These are phyloP conservation scores for Styela plicata DNA, from an alignment of 23 tunicate genomes.

Conservation along the genomic window DNA sequence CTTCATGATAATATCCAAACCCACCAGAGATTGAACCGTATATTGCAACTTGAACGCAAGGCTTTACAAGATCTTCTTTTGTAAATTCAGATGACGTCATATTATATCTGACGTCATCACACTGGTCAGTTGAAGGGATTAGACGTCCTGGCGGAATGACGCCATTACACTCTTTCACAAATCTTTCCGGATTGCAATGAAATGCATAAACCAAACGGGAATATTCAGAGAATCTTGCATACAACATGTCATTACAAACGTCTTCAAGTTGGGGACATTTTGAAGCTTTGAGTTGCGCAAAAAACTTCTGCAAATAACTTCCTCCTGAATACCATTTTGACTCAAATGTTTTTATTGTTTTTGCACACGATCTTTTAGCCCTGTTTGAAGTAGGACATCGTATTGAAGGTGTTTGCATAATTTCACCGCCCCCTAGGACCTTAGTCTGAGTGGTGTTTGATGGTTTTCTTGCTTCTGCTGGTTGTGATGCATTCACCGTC, in stretches of 20 bases:
- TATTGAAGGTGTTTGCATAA: too few relatives aligned
- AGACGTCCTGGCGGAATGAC: neutral
- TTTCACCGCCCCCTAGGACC: too few relatives aligned
- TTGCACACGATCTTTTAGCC: neutral
- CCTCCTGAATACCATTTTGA: constrained; percentile 53
- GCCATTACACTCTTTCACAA: constrained; percentile 31
- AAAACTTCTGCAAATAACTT: constrained; percentile 27
- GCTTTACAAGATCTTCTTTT: constrained; percentile 10
- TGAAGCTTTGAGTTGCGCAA: constrained; percentile 39
- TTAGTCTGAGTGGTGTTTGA: too few relatives aligned
- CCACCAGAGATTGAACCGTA: constrained; percentile 20
- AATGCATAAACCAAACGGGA: constrained; percentile 42
- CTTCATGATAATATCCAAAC: constrained; percentile 34
- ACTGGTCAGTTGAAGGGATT: neutral
- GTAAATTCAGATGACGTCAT: constrained; percentile 13
- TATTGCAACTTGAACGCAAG: constrained; percentile 37
- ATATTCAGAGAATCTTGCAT: constrained; percentile 38
- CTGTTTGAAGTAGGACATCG: neutral
- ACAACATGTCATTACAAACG: constrained; percentile 26
- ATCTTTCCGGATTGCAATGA: constrained; percentile 46
- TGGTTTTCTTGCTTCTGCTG: too few relatives aligned
- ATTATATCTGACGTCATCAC: constrained; percentile 10
- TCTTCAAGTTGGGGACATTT: constrained; percentile 51
- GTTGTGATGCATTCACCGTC: neutral
- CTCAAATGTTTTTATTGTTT: constrained; percentile 16